Percentiles rank a stretch among this genome's conserved stretches.
Evolutionary conservation across 2,797 vertebrate genomes (phyloP).

Genomic region (Manis pentadactyla): DNA sequence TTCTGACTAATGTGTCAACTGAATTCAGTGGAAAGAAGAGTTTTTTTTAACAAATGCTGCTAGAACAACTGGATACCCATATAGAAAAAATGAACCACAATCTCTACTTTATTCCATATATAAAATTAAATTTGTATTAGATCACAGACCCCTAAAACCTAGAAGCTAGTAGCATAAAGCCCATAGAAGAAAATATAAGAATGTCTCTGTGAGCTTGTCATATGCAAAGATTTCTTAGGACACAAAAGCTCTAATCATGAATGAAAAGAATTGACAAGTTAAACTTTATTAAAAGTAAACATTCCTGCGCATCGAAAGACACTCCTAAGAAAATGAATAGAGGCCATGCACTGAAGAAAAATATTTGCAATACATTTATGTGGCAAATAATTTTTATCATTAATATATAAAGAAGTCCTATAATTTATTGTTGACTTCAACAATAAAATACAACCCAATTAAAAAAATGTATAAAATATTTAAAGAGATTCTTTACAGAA

Average conservation of each 20-base stretch:
- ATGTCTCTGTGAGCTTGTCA: not conserved
- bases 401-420: not conserved
- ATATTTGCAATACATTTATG: not conserved
- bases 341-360: not conserved
- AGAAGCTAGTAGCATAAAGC: not conserved
- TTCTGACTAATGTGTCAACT: not conserved
- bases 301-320: not conserved
- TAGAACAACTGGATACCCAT: not conserved
- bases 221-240: not conserved
- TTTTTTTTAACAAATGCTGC: not conserved
- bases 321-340: not conserved
- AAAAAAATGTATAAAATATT: not conserved
- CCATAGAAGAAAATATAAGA: not conserved
- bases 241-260: not conserved
- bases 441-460: not conserved
- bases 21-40: not conserved
- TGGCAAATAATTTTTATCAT: not conserved
- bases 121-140: not conserved
- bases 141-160: not conserved
- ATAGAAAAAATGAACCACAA: not conserved
- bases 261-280: not conserved
- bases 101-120: not conserved
- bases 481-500: not conserved
- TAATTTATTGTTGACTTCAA: not conserved
- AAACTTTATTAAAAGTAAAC: slow-evolving; percentile 21